Evolutionary conservation across 2,888 invertebrate genomes (phyloP), one percentile per base, ranked within the genome.

Genomic region (Psylliodes chrysocephalus): DNA sequence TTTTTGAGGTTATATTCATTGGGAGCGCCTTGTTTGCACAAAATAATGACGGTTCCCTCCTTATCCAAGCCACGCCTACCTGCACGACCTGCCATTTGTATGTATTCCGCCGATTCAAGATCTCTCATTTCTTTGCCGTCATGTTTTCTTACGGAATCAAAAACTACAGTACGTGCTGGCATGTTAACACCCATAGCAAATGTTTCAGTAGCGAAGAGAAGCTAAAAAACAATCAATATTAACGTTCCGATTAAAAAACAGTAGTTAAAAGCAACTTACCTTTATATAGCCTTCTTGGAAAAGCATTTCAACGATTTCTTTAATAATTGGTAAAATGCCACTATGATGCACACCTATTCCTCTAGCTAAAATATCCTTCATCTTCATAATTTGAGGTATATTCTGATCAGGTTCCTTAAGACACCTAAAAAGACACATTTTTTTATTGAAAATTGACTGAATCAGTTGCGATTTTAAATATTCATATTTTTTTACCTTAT

Each of bases 101-200:
- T 96, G 78, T 98, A 98, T 82, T 98, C 98, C 0, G 96, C 96
- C 0, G 98, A 93, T 56, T 90, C 86, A 0, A 99, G 84, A 40
- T 88, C 87, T 7, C 98, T 86, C 59, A 88, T 85, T 71, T 89
- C 87, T 2, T 86, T 83, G 0, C 99, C 99, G 80, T 99, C 99
- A 79, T 90, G 96, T 82, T 99, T 99, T 17, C 85, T 86, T 35
- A 92, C 89, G 4, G 93, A 91, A 82, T 98, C 98, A 82, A 99
- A 99, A 10, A 98, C 91, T 0, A 99, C 99, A 0, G 98, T 98
- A 12, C 96, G 87, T 0, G 99, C 96, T 0, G 99, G 99, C 99
- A 99, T 99, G 83, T 99, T 99, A 1, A 99, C 96, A 0, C 99
- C 99, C 97, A 99, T 98, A 0, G 99, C 98, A 82, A 99, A 99